Evolutionary conservation across 1,140 invertebrate species (phyloP).

Genomic region (Gryon sp.): DNA sequence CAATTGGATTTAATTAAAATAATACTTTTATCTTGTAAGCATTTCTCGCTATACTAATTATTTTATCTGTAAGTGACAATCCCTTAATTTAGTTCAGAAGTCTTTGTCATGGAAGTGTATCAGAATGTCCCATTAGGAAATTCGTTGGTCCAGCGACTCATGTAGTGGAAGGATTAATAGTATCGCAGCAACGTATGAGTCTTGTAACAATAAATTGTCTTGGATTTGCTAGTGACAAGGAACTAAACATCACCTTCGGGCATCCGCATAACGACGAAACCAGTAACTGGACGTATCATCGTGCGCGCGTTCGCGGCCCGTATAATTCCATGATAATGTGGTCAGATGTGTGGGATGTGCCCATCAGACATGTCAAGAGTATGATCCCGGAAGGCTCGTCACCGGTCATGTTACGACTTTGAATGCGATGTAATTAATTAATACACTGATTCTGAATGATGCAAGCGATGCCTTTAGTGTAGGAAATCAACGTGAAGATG

Average conservation of each 20-base stretch:
- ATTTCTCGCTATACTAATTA: too few species aligned
- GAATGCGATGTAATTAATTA: constrained; percentile 43
- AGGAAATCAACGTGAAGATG: background rate
- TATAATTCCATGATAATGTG: constrained; percentile 44
- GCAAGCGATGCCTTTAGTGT: background rate
- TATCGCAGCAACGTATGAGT: constrained; percentile 4
- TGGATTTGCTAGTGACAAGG: constrained; percentile 43
- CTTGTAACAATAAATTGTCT: constrained; percentile 58
- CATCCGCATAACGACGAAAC: constrained; percentile 22
- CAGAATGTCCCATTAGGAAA: background rate
- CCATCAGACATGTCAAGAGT: constrained; percentile 26
- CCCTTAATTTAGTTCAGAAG: too few species aligned
- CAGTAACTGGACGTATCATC: constrained; percentile 34
- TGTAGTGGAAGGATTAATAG: constrained; percentile 40
- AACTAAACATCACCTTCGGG: constrained; percentile 41
- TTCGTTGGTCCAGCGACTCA: background rate
- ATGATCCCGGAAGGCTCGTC: constrained; percentile 31
- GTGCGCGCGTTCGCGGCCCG: constrained; percentile 13
- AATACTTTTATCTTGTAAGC: too few species aligned
- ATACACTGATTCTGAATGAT: constrained; percentile 26
- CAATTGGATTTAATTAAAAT: too few species aligned
- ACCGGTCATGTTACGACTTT: constrained; percentile 18
- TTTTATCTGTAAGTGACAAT: too few species aligned
- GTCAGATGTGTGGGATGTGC: constrained; percentile 27
- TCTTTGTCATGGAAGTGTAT: background rate